Base-by-base conservation (phyloP, 2,113 vertebrate genomes). In the Ibidorhyncha struthersii region DNA sequence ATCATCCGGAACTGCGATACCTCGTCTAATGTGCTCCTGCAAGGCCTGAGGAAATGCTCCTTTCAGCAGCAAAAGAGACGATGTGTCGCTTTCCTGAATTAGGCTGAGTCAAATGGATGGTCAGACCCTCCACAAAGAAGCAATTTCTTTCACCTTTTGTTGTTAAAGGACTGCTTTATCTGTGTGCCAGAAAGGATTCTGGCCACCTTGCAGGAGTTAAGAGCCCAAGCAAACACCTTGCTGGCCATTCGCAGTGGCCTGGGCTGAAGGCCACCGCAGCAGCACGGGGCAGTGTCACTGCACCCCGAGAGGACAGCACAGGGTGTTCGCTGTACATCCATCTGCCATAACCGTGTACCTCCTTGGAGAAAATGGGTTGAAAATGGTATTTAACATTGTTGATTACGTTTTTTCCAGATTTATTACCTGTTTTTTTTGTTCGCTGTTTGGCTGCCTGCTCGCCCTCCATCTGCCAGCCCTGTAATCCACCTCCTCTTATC, bases 401-500 rank as follows among this genome's bases (percentile, higher is more conserved):
- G 62, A 43, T 77, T 82, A 65, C 7, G 18, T 25, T 80, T 94
- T 93, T 90, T 55, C 47, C 74, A 49, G 65, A 82, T 91, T 95
- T 94, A 96, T 94, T 96, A 93, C 94, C 84, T 96, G 86, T 0
- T 34, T 38, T 38, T 92, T 91, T 95, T 90, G 62, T 96, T 94
- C 59, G 13, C 70, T 77, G 45, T 53, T 95, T 94, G 93, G 84
- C 96, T 86, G 89, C 62, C 87, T 80, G 82, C 32, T 93, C 78
- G 49, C 9, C 10, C 25, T 93, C 93, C 94, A 79, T 96, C 93
- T 96, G 93, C 94, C 94, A 91, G 71, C 78, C 40, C 91, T 70
- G 66, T 91, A 96, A 96, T 94, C 94, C 82, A 83, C 91, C 87
- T 93, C 86, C 66, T 94, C 95, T 96, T 97, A 97, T 96, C 97